Base-by-base conservation (phyloP, 1,140 invertebrate genomes). In the Aplysia californica region DNA sequence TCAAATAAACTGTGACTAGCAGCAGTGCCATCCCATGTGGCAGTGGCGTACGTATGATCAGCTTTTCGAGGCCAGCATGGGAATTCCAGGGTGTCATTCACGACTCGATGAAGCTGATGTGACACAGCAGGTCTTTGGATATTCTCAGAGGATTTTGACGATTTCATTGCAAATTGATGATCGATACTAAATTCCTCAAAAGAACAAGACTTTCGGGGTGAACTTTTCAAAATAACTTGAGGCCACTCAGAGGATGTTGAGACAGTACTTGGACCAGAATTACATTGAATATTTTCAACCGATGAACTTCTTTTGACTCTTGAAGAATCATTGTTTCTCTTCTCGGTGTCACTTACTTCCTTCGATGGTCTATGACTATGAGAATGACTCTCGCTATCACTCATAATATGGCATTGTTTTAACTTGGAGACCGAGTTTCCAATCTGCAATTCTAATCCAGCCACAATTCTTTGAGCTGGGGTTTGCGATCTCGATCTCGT, bases 11-110 rank as follows among this genome's bases (percentile, higher is more conserved):
- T 50, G 36, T 75, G 72, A 26, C 72, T 75, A 55, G 72, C 39
- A 33, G 72, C 72, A 29, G 72, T 75, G 20, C 72, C 72, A 75
- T 75, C 72, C 72, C 72, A 75, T 1, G 72, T 75, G 1, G 72
- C 72, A 21, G 72, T 75, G 23, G 72, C 72, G 33, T 75, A 75
- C 3, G 72, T 75, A 35, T 75, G 72, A 50, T 75, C 72, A 26
- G 72, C 72, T 55, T 75, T 75, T 35, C 72, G 6, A 18, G 72
- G 72, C 72, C 72, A 75, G 26, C 72, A 75, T 31, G 72, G 72
- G 36, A 75, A 75, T 26, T 75, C 72, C 4, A 75, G 35, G 21
- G 72, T 65, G 29, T 75, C 41, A 66, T 75, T 75, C 6, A 75
- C 39, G 50, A 75, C 20, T 66, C 72, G 26, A 66, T 75, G 72